Evolutionary conservation across 1,140 invertebrate species (phyloP).

Genomic region (Mya arenaria): DNA sequence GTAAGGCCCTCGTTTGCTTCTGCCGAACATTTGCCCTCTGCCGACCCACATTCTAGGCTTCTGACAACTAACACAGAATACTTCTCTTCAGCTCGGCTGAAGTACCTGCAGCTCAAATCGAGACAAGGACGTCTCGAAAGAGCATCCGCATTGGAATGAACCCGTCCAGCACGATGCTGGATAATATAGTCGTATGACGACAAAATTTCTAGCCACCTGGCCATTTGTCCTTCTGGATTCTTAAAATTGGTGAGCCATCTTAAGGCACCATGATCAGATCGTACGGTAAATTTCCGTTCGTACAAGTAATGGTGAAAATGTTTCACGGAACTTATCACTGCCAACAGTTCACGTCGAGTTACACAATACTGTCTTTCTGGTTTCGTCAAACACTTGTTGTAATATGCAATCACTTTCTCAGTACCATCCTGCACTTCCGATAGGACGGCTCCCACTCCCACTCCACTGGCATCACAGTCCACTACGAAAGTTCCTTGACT

Average conservation of each 20-base stretch:
- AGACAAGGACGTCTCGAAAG: neutral
- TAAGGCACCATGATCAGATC: conserved; percentile 47
- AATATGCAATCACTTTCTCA: conserved; percentile 8
- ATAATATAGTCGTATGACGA: conserved; percentile 29
- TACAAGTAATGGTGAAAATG: conserved; percentile 43
- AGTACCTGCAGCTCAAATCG: neutral
- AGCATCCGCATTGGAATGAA: conserved; percentile 30
- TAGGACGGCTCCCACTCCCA: conserved; percentile 15
- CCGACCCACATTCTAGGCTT: neutral
- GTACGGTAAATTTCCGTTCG: conserved; percentile 6
- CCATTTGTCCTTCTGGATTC: conserved; percentile 26
- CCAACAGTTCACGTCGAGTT: conserved; percentile 37
- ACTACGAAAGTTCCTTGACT: neutral
- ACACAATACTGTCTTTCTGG: conserved; percentile 39
- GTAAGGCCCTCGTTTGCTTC: neutral
- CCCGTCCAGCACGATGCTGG: neutral
- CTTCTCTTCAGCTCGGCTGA: neutral
- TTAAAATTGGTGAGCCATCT: conserved; percentile 49
- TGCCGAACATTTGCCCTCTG: neutral
- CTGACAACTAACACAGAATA: neutral
- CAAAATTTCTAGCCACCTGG: conserved; percentile 44
- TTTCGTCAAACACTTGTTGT: conserved; percentile 13
- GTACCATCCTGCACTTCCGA: conserved; percentile 2
- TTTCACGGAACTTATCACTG: conserved; percentile 34
- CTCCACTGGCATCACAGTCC: conserved; percentile 10